Evolutionary conservation across 1,140 invertebrate genomes (phyloP).

Genomic region (Subanguina moxae): DNA sequence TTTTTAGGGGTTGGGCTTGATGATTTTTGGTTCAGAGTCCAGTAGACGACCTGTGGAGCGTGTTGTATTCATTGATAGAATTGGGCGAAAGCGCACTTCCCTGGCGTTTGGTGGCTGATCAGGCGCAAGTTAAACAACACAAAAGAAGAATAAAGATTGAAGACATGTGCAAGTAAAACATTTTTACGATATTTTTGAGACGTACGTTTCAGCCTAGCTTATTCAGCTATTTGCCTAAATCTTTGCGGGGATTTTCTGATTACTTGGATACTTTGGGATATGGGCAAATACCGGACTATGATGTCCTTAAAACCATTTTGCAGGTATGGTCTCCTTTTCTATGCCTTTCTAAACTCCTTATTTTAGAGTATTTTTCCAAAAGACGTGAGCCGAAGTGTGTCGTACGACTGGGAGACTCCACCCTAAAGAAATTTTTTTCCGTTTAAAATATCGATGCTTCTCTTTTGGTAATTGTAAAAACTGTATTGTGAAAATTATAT

Average conservation of each 20-base stretch:
- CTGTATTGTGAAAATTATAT: too few species aligned
- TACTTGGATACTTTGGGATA: neutral
- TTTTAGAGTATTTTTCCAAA: too few species aligned
- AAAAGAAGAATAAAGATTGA: constrained; percentile 22
- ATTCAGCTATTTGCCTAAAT: neutral
- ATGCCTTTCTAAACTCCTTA: neutral
- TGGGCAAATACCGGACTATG: constrained; percentile 7
- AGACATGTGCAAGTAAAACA: constrained; percentile 31
- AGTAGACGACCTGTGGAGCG: constrained; percentile 43
- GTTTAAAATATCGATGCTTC: too few species aligned
- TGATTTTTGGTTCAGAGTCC: constrained; percentile 23
- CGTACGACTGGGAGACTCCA: too few species aligned
- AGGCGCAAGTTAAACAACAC: constrained; percentile 18
- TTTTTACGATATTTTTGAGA: neutral
- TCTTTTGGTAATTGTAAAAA: too few species aligned
- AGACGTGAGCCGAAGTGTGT: too few species aligned
- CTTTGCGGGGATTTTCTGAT: neutral
- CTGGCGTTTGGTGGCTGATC: constrained; percentile 31
- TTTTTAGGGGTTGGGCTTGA: neutral
- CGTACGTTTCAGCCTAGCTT: too few species aligned
- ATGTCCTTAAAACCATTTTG: neutral
- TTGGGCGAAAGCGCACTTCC: constrained; percentile 38
- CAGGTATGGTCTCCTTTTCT: neutral
- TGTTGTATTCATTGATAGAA: constrained; percentile 50
- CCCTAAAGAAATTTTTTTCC: too few species aligned